Evolutionary conservation across 2,888 invertebrate genomes (phyloP), one percentile per base, ranked within the genome.

Genomic region (Sarcophaga carnaria): DNA sequence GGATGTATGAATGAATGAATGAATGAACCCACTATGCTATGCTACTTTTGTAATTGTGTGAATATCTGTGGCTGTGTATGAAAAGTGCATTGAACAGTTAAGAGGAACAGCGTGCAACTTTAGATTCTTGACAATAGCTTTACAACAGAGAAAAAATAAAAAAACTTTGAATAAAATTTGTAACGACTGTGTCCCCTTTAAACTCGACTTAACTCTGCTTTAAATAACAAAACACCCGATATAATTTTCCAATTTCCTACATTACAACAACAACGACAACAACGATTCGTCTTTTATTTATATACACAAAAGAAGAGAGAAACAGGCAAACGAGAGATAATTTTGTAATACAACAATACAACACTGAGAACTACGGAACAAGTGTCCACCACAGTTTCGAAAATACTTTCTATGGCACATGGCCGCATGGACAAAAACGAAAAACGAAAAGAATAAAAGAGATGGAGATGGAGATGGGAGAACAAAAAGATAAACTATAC

Each of bases 81-180:
- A 27, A 80, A 81, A 81, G 81, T 69, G 74, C 81, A 78, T 82
- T 86, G 82, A 82, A 85, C 78, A 85, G 37, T 54, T 14, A 54
- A 71, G 27, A 69, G 79, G 22, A 63, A 84, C 69, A 78, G 54
- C 79, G 78, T 72, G 60, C 72, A 54, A 54, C 54, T 14, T 54
- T 54, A 66, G 62, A 75, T 86, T 82, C 85, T 86, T 83, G 80
- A 83, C 80, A 86, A 77, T 83, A 78, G 54, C 12, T 54, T 54
- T 17, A 3, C 14, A 4, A 54, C 12, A 14, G 17, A 54, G 17
- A 54, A 4, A 54, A 2, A 20, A 10, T 0, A 14, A 12, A 54
- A 54, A 14, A 54, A 37, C 37, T 0, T 10, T 54, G 17, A 54
- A 54, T 14, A 54, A 14, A 5, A 54, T 14, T 14, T 54, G 54